A percentile compares a stretch with the other conserved stretches of the same genome.
These are phyloP conservation scores for Stichodactyla helianthus DNA, from an alignment of 64 coral and sea anemone genomes.

Conservation along the genomic window DNA sequence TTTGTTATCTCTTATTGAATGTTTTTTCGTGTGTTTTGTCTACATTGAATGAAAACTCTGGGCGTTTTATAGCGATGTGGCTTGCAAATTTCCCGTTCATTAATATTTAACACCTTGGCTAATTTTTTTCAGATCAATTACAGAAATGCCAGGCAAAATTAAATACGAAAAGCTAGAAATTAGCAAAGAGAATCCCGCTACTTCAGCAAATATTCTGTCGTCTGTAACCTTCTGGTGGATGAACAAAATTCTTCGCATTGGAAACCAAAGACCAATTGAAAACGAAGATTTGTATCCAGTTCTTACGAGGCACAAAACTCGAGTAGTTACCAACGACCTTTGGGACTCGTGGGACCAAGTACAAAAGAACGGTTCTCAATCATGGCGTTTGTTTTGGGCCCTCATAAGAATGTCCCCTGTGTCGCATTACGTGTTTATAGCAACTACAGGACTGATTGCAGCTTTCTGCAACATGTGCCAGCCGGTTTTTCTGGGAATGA, in stretches of 20 bases:
- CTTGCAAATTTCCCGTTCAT: background rate
- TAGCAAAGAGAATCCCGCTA: constrained; percentile 39
- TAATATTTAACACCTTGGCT: background rate
- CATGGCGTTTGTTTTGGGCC: background rate
- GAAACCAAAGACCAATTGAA: constrained; percentile 62
- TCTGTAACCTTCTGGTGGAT: constrained; percentile 78
- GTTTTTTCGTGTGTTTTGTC: background rate
- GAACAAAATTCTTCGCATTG: constrained; percentile 45
- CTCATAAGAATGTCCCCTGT: background rate
- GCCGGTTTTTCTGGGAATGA: constrained; percentile 11
- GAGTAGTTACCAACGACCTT: constrained; percentile 4
- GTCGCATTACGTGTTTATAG: background rate
- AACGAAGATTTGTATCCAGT: constrained; percentile 50
- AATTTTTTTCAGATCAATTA: background rate
- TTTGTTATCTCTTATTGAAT: too few relatives aligned
- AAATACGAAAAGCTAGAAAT: constrained; percentile 14
- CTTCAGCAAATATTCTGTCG: constrained; percentile 51
- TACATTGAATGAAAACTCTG: background rate
- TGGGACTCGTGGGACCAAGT: constrained; percentile 17
- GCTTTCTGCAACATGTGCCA: constrained; percentile 30
- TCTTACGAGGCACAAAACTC: background rate
- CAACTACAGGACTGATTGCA: background rate
- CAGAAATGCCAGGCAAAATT: background rate
- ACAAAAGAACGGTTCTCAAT: background rate
- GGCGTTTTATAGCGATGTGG: background rate